phyloP scores from a whole-genome alignment of 2,113 vertebrate species.

The Paratilapia polleni region DNA sequence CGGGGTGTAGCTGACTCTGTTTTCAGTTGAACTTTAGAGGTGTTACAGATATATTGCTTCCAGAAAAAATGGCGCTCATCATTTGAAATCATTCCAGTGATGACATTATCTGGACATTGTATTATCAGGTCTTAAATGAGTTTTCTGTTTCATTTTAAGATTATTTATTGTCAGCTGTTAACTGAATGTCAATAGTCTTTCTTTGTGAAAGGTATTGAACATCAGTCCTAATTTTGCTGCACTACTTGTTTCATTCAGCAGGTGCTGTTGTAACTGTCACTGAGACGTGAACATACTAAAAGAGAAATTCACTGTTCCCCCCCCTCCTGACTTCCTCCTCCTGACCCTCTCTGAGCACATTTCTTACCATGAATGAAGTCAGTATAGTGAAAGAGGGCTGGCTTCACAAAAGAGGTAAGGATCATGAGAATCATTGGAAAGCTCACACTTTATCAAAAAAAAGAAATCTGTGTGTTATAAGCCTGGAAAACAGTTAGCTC shows the following conservation, averaged over 20 bases:
- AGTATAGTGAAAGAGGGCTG: constrained; percentile 76
- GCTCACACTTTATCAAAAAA: too few species aligned
- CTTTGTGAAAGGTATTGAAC: background rate
- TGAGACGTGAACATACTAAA: constrained; percentile 33
- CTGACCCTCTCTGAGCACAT: constrained; percentile 44
- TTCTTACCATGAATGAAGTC: constrained; percentile 76
- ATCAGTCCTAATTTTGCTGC: background rate
- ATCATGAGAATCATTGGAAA: too few species aligned
- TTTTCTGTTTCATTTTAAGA: background rate
- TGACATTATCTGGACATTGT: background rate
- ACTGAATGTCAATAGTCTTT: background rate
- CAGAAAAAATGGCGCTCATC: too few species aligned
- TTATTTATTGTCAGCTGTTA: background rate
- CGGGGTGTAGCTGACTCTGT: too few species aligned
- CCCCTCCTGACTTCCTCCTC: constrained; percentile 39
- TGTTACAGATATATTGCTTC: too few species aligned
- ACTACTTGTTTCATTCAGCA: constrained; percentile 31
- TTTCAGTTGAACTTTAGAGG: too few species aligned
- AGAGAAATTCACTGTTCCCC: constrained; percentile 24
- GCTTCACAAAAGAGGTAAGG: constrained; percentile 78
- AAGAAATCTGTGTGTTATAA: too few species aligned
- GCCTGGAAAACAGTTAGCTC: background rate
- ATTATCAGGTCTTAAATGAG: background rate
- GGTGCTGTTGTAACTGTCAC: constrained; percentile 42
- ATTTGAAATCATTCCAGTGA: background rate